phyloP scores from a whole-genome alignment of 2,797 vertebrate genomes.

The Mareca penelope region DNA sequence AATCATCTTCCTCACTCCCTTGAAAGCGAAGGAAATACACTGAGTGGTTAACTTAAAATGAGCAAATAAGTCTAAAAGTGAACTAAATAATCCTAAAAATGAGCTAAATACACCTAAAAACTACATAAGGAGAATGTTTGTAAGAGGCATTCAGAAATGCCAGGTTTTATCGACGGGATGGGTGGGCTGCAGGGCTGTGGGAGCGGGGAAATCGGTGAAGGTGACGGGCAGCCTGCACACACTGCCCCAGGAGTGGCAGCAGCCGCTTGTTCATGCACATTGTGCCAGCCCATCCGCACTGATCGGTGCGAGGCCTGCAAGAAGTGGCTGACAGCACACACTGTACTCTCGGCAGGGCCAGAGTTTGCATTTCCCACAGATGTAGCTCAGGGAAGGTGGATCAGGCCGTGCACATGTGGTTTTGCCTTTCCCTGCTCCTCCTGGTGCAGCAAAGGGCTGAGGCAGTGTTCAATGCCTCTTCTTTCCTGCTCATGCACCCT shows the following conservation, averaged over 20 bases:
- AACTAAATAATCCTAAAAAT: background rate
- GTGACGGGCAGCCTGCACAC: rapidly evolving
- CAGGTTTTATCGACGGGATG: background rate
- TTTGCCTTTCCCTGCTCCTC: background rate
- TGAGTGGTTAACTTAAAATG: background rate
- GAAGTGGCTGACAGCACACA: rapidly evolving
- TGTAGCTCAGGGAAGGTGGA: rapidly evolving
- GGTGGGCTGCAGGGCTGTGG: rapidly evolving
- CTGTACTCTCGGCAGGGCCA: rapidly evolving
- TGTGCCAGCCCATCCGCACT: background rate
- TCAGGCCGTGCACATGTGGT: rapidly evolving
- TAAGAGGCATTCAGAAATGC: background rate
- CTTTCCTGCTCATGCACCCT: rapidly evolving
- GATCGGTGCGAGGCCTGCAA: rapidly evolving
- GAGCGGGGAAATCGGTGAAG: rapidly evolving
- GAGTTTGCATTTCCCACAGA: background rate
- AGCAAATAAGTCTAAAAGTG: background rate
- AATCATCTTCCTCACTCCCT: background rate
- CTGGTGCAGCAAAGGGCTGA: background rate
- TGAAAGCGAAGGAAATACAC: background rate
- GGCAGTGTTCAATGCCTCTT: background rate
- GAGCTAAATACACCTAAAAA: background rate
- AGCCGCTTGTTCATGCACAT: rapidly evolving
- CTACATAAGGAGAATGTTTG: background rate
- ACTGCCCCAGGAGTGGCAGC: too few species aligned